Evolutionary conservation across 2,888 invertebrate genomes (phyloP), one percentile per base, ranked within the genome.

Genomic region (Drosophila helvetica): DNA sequence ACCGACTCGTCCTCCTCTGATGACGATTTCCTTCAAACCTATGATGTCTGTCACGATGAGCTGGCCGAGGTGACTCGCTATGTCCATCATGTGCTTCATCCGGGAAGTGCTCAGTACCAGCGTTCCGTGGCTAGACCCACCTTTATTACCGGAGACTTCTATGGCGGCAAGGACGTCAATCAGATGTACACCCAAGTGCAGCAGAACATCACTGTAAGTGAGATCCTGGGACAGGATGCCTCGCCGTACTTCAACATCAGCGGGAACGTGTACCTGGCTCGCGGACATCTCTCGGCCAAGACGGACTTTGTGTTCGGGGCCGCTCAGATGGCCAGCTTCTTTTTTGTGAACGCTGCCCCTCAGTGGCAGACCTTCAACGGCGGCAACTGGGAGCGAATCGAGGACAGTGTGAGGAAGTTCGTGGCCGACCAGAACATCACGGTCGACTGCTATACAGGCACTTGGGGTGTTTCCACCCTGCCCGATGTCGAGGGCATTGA

Each of bases 301-400:
- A 91, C 91, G 0, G 94, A 94, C 86, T 93, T 93, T 66, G 91
- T 93, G 9, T 93, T 92, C 70, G 92, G 91, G 0, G 79, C 92
- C 1, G 92, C 93, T 43, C 94, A 94, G 69, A 88, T 90, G 48
- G 92, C 93, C 0, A 93, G 93, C 0, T 94, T 93, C 86, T 93
- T 92, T 76, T 94, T 93, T 75, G 90, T 93, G 0, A 94, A 94
- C 79, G 92, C 90, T 0, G 93, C 93, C 0, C 94, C 94, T 0
- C 94, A 94, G 72, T 94, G 94, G 94, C 93, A 93, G 79, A 92
- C 92, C 1, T 93, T 94, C 80, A 95, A 95, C 78, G 93, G 89
- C 0, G 93, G 93, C 17, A 94, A 94, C 79, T 95, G 94, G 94
- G 92, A 93, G 54, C 80, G 88, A 0, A 86, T 93, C 17, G 94